A percentile compares a stretch with the other conserved stretches of the same genome.
Conservation (phyloP, 2,113 vertebrate species). For the Dendropsophus ebraccatus region DNA sequence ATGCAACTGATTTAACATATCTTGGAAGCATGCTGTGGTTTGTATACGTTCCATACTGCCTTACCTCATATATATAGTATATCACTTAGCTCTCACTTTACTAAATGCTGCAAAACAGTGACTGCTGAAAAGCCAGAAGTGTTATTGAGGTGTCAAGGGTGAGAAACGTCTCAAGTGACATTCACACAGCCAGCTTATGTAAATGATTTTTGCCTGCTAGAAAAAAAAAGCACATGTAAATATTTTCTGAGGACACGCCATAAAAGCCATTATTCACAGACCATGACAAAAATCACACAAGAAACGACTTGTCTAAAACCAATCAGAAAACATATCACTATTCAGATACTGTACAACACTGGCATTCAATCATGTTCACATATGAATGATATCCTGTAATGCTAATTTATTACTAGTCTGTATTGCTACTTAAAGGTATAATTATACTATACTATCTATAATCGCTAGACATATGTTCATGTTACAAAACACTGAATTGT, state of each 20-base stretch:
- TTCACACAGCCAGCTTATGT: slow-evolving; percentile 38
- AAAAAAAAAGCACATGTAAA: slow-evolving; percentile 20
- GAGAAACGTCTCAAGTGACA: slow-evolving; percentile 40
- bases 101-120: slow-evolving; percentile 12
- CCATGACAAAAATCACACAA: background rate
- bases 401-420: background rate
- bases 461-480: too few species aligned
- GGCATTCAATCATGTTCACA: background rate
- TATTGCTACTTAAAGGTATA: background rate
- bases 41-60: slow-evolving; percentile 15
- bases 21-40: background rate
- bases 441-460: too few species aligned
- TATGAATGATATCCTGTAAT: background rate
- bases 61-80: slow-evolving; percentile 13
- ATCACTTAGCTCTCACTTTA: slow-evolving; percentile 15
- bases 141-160: slow-evolving; percentile 39
- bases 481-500: too few species aligned
- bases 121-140: slow-evolving; percentile 21
- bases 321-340: slow-evolving; percentile 1
- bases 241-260: slow-evolving; percentile 37
- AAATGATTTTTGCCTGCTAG: background rate
- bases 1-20: background rate
- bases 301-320: slow-evolving; percentile 36
- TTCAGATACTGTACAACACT: background rate
- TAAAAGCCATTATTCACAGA: slow-evolving; percentile 41